phyloP scores from a whole-genome alignment of 2,797 vertebrate species.

The Chaunax sp. region DNA sequence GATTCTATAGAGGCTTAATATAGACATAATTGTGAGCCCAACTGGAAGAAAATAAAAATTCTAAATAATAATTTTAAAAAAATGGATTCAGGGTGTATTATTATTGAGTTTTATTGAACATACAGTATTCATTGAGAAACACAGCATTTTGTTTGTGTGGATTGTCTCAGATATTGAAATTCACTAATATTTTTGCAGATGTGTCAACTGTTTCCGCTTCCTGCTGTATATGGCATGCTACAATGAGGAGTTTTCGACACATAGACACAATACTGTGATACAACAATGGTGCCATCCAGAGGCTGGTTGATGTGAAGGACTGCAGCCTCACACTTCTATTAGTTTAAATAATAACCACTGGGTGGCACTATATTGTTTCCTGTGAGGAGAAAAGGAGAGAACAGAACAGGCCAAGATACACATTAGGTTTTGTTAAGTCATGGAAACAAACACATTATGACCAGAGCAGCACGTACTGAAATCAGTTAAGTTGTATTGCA shows the following conservation, averaged over 20 bases:
- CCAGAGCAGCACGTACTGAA: background rate
- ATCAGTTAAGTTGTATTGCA: background rate
- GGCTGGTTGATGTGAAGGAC: conserved; percentile 4
- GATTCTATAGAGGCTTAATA: no score
- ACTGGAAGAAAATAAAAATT: no score
- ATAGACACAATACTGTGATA: background rate
- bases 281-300: conserved; percentile 41
- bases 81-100: no score
- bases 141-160: no score
- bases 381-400: background rate
- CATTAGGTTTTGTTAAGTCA: background rate
- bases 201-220: background rate
- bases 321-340: background rate
- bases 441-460: background rate
- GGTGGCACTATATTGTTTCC: conserved; percentile 35
- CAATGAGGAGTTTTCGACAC: no score
- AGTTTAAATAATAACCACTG: conserved; percentile 26
- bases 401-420: background rate
- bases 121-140: background rate
- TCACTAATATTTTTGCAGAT: background rate
- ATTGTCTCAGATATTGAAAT: background rate
- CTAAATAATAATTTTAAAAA: no score
- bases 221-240: background rate
- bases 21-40: no score
- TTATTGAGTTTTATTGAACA: conserved; percentile 1